Evolutionary conservation across 2,113 vertebrate genomes (phyloP).

Genomic region (Ochotona princeps): DNA sequence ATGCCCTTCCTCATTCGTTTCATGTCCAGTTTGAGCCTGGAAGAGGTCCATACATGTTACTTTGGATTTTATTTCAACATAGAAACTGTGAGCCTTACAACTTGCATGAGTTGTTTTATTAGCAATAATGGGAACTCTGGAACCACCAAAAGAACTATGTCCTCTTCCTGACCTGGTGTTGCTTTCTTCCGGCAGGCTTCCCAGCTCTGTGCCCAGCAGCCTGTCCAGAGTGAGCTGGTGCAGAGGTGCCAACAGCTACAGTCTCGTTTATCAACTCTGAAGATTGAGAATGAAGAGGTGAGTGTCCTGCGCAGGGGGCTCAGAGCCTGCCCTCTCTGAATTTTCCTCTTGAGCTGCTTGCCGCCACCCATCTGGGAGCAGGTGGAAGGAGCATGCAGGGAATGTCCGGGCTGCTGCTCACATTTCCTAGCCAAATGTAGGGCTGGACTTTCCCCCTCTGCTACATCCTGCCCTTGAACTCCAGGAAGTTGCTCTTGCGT

Average conservation of each 20-base stretch:
- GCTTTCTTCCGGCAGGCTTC: constrained; percentile 88
- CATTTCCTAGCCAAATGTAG: constrained; percentile 75
- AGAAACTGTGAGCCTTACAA: constrained; percentile 17
- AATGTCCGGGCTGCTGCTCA: constrained; percentile 66
- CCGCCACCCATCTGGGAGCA: constrained; percentile 46
- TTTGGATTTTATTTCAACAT: constrained; percentile 52
- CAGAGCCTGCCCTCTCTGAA: neutral
- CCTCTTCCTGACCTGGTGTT: constrained; percentile 50
- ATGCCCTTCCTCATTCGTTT: neutral
- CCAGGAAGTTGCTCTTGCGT: constrained; percentile 74
- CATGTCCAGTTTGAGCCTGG: neutral
- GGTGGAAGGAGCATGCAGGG: constrained; percentile 70
- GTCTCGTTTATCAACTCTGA: constrained; percentile 95
- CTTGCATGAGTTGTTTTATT: neutral
- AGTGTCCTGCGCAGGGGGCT: constrained; percentile 50
- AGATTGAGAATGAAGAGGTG: constrained; percentile 99
- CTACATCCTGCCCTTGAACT: constrained; percentile 80
- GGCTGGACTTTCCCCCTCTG: constrained; percentile 69
- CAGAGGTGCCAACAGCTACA: constrained; percentile 97
- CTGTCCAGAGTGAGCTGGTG: constrained; percentile 93
- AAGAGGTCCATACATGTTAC: neutral
- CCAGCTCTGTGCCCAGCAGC: constrained; percentile 94
- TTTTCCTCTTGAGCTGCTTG: neutral
- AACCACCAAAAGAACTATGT: neutral
- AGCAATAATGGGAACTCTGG: constrained; percentile 6